Percentiles rank a stretch among this genome's conserved stretches.
These are phyloP conservation scores for Oasisia sp. DNA, from an alignment of 2,888 invertebrate species.

Conservation along the genomic window DNA sequence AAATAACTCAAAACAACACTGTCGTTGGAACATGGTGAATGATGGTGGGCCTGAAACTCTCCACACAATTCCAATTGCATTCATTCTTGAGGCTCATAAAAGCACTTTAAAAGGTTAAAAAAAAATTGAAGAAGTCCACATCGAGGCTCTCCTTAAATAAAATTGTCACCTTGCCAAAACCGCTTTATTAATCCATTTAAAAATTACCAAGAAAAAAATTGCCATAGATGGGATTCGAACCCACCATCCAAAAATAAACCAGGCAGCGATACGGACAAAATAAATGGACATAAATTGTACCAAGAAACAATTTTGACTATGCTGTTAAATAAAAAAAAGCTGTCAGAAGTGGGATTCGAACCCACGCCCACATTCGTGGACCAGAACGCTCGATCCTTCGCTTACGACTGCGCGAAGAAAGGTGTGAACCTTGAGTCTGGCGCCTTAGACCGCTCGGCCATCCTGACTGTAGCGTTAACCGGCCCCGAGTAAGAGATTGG, in stretches of 20 bases:
- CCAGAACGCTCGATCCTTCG: slow-evolving; percentile 17
- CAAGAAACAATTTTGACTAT: background rate
- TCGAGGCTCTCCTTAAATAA: too few relatives aligned
- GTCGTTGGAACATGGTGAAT: too few relatives aligned
- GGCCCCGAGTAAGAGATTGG: background rate
- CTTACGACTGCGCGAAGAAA: background rate
- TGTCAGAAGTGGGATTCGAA: slow-evolving; percentile 17
- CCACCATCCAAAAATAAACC: background rate
- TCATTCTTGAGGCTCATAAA: too few relatives aligned
- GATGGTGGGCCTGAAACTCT: too few relatives aligned
- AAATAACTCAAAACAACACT: too few relatives aligned
- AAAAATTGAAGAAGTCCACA: too few relatives aligned
- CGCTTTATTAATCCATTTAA: too few relatives aligned
- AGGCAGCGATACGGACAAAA: background rate
- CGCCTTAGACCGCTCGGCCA: slow-evolving; percentile 17
- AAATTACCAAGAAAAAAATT: background rate
- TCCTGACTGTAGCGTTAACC: background rate
- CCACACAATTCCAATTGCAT: too few relatives aligned
- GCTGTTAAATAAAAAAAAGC: background rate
- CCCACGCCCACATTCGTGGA: slow-evolving; percentile 17
- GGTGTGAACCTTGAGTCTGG: background rate
- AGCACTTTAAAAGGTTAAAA: too few relatives aligned
- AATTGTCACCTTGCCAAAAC: too few relatives aligned
- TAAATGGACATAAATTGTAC: background rate
- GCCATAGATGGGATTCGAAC: background rate